Conservation (phyloP, 2,113 vertebrate species). For the Sakesphorus luctuosus region DNA sequence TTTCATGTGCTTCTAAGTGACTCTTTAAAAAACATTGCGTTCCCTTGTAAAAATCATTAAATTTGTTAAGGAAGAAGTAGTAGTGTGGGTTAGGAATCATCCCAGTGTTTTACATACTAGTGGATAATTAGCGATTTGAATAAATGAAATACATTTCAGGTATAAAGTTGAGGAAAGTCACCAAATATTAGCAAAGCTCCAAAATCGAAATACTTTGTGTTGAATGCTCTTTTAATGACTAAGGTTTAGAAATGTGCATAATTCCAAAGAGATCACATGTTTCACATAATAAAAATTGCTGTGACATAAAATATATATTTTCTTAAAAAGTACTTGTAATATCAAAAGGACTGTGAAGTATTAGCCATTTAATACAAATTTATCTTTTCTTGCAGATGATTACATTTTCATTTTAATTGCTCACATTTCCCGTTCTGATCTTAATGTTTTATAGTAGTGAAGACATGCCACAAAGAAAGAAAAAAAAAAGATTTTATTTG, state of each 20-base stretch:
- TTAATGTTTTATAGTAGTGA: constrained; percentile 68
- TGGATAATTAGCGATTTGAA: neutral
- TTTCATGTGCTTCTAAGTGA: constrained; percentile 38
- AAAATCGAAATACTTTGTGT: constrained; percentile 9
- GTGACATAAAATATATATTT: constrained; percentile 71
- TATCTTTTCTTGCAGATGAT: constrained; percentile 73
- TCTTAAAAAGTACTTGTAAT: constrained; percentile 71
- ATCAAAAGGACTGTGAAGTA: constrained; percentile 75
- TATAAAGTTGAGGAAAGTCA: constrained; percentile 17
- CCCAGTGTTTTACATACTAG: neutral
- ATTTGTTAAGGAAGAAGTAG: constrained; percentile 19
- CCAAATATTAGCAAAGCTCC: constrained; percentile 30
- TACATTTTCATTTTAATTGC: constrained; percentile 77
- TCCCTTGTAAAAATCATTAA: constrained; percentile 48
- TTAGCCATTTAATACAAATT: constrained; percentile 73
- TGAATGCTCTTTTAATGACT: constrained; percentile 33
- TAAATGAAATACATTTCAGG: constrained; percentile 40
- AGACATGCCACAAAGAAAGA: constrained; percentile 57
- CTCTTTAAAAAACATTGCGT: constrained; percentile 46
- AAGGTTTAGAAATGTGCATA: constrained; percentile 38
- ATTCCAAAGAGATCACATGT: constrained; percentile 65
- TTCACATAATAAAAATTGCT: constrained; percentile 66
- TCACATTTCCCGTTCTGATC: constrained; percentile 73
- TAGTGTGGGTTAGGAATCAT: neutral
- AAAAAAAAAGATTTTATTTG: constrained; percentile 61